Conservation (phyloP, 1,140 invertebrate genomes). For the Lordiphosa mommai region DNA sequence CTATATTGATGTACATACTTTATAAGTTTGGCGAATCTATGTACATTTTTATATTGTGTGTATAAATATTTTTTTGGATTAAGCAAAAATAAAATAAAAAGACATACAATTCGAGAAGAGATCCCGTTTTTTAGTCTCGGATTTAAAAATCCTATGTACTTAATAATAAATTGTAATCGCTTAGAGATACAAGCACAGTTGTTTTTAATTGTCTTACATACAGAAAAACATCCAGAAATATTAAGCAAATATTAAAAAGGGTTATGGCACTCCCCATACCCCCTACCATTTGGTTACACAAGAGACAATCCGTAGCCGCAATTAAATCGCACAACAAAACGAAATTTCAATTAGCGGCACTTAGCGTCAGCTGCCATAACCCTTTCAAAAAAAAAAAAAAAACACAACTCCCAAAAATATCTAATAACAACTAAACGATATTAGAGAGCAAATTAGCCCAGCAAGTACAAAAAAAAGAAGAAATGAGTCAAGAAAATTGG, state of each 20-base stretch:
- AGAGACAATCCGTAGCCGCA: conserved; percentile 21
- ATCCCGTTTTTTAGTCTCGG: too few species aligned
- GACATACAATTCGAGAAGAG: too few species aligned
- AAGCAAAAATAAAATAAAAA: too few species aligned
- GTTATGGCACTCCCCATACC: not conserved
- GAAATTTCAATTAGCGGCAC: conserved; percentile 75
- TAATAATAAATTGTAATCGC: too few species aligned
- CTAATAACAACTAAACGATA: conserved; percentile 74
- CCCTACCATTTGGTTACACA: not conserved
- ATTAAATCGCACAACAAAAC: conserved; percentile 59
- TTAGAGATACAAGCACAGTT: conserved; percentile 6
- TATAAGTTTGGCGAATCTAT: too few species aligned
- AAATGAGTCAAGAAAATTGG: conserved; percentile 31
- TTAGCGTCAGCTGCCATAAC: conserved; percentile 68
- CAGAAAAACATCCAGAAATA: not conserved
- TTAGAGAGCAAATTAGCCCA: conserved; percentile 59
- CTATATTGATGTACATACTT: too few species aligned
- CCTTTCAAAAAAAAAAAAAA: conserved; percentile 30
- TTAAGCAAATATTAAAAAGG: conserved; percentile 23
- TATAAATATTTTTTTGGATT: too few species aligned
- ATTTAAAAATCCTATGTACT: too few species aligned
- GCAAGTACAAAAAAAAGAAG: not conserved
- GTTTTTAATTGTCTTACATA: conserved; percentile 25
- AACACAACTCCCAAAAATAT: conserved; percentile 33
- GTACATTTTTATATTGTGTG: too few species aligned